Percentiles rank a stretch among this genome's conserved stretches.
Evolutionary conservation across 2,113 vertebrate genomes (phyloP).

Genomic region (Sinocyclocheilus maitianheensis): DNA sequence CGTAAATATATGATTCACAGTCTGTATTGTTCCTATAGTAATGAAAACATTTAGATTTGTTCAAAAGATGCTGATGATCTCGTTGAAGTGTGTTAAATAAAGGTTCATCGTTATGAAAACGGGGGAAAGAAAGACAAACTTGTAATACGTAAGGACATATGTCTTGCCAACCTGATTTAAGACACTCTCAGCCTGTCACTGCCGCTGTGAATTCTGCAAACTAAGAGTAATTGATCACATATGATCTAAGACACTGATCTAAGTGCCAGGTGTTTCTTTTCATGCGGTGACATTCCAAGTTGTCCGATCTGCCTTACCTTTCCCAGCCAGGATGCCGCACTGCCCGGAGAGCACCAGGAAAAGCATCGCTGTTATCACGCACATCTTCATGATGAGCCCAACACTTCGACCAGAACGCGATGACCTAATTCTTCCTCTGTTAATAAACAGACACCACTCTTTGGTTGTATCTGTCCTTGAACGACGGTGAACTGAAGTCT

Average conservation of each 20-base stretch:
- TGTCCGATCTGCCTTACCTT: slow-evolving; percentile 66
- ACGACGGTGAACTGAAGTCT: slow-evolving; percentile 45
- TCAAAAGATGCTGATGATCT: background rate
- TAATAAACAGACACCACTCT: slow-evolving; percentile 1
- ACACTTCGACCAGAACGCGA: slow-evolving; percentile 35
- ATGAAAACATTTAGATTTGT: background rate
- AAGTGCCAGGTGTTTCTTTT: background rate
- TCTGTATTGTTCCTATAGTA: background rate
- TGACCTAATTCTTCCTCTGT: slow-evolving; percentile 42
- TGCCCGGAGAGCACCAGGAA: slow-evolving; percentile 65
- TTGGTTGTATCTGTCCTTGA: slow-evolving; percentile 52
- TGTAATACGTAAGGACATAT: background rate
- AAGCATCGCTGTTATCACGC: slow-evolving; percentile 59
- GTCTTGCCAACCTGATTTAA: background rate
- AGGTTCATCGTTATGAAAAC: background rate
- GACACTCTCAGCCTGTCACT: background rate
- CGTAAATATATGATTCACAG: background rate
- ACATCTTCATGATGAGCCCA: slow-evolving; percentile 59
- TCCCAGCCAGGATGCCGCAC: slow-evolving; percentile 65
- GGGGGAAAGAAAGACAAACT: slow-evolving; percentile 10
- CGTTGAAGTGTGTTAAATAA: background rate
- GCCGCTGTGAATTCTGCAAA: background rate
- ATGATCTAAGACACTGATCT: background rate
- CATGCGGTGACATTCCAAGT: slow-evolving; percentile 37
- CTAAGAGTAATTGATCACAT: background rate